phyloP scores from a whole-genome alignment of 2,113 vertebrate species.

The Hylia prasina region DNA sequence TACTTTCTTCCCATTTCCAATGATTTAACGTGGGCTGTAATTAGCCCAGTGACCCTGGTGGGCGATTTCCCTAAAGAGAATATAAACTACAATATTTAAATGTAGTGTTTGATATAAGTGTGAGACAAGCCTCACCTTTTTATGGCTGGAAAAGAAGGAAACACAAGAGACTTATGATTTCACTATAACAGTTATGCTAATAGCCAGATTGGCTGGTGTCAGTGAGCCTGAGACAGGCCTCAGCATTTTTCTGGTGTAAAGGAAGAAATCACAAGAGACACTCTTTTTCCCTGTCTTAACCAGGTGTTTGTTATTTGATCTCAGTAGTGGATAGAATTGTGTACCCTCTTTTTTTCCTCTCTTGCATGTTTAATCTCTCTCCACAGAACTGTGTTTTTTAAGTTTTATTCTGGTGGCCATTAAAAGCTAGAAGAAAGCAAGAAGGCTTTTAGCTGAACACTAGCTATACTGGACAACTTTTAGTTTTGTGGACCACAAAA shows the following conservation, averaged over 20 bases:
- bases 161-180: not conserved
- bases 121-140: not conserved
- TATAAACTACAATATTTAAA: not conserved
- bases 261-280: not conserved
- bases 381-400: not conserved
- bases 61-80: conserved; percentile 10
- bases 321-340: not conserved
- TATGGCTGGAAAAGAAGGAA: not conserved
- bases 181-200: not conserved
- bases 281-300: not conserved
- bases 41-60: not conserved
- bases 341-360: not conserved
- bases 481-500: not conserved
- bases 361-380: not conserved
- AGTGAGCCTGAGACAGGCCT: not conserved
- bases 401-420: not conserved
- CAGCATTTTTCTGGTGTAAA: not conserved
- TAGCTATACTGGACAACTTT: not conserved
- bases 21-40: conserved; percentile 3
- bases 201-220: not conserved
- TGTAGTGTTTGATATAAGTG: not conserved
- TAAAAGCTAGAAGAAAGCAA: not conserved
- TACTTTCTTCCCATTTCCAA: not conserved
- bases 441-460: not conserved
- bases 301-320: not conserved